Evolutionary conservation across 2,888 invertebrate genomes (phyloP), one percentile per base, ranked within the genome.

Genomic region (Drosophila setosimentum): DNA sequence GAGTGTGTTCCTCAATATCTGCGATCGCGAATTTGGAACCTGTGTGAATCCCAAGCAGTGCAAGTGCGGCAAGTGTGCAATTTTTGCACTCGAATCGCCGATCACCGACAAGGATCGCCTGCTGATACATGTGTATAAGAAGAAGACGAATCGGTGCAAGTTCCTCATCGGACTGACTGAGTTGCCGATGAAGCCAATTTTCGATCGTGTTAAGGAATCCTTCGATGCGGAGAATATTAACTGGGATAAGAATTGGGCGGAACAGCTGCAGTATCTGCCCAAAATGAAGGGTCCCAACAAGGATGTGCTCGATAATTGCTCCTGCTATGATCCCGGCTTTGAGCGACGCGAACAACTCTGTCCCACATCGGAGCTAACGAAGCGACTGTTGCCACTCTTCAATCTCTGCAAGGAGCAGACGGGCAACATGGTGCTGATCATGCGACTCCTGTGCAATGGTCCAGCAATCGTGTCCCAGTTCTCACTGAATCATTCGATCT

Each of bases 371-470:
- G 92, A 92, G 49, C 50, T 91, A 11, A 87, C 85, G 13, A 93
- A 93, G 63, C 91, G 92, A 10, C 65, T 93, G 29, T 54, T 93
- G 50, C 91, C 92, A 1, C 76, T 93, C 0, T 92, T 91, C 57
- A 92, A 92, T 78, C 80, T 91, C 50, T 91, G 87, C 55, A 83
- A 83, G 53, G 76, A 88, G 53, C 92, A 92, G 74, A 92, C 93
- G 1, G 93, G 93, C 3, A 93, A 92, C 67, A 85, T 93, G 21
- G 91, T 92, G 13, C 50, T 93, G 3, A 85, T 92, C 18, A 89
- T 93, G 81, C 88, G 93, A 3, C 64, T 93, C 27, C 88, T 92
- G 2, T 93, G 92, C 72, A 92, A 92, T 82, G 93, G 93, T 0
- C 92, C 92, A 2, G 76, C 90, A 0, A 91, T 93, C 49, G 91